Conservation (phyloP, 2,797 vertebrate species). For the Protosalanx chinensis region DNA sequence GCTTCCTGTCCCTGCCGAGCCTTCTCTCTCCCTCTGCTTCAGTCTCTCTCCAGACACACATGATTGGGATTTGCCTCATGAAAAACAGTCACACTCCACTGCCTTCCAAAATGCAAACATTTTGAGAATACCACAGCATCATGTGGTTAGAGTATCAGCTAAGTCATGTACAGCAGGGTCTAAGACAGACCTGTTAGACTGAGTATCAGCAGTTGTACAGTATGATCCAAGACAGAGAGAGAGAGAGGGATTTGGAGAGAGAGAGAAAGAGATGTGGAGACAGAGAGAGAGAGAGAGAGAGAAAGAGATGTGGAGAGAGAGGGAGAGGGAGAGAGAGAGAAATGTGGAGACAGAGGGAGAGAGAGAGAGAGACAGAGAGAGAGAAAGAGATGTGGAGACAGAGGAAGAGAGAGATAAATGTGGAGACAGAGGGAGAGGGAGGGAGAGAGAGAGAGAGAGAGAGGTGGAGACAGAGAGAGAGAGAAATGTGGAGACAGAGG, state of each 20-base stretch:
- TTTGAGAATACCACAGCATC: background rate
- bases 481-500: too few species aligned
- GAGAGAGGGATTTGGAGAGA: background rate
- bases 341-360: too few species aligned
- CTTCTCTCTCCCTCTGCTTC: conserved; percentile 3
- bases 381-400: too few species aligned
- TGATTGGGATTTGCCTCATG: conserved; percentile 7
- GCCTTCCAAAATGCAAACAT: background rate
- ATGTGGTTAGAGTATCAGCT: background rate
- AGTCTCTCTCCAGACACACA: background rate
- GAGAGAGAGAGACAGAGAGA: too few species aligned
- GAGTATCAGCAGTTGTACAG: background rate
- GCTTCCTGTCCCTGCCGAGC: too few species aligned
- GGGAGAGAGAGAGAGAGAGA: background rate
- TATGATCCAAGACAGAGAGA: background rate
- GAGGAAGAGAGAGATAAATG: too few species aligned
- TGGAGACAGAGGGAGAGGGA: too few species aligned
- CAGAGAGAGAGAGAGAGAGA: too few species aligned
- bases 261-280: too few species aligned
- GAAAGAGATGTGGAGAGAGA: too few species aligned
- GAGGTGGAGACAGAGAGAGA: too few species aligned
- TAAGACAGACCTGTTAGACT: too few species aligned
- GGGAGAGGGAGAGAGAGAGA: background rate
- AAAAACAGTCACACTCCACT: conserved; percentile 18
- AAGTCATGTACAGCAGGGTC: background rate